Evolutionary conservation across 2,888 invertebrate species (phyloP).

Genomic region (Acanthococcus lagerstroemiae): DNA sequence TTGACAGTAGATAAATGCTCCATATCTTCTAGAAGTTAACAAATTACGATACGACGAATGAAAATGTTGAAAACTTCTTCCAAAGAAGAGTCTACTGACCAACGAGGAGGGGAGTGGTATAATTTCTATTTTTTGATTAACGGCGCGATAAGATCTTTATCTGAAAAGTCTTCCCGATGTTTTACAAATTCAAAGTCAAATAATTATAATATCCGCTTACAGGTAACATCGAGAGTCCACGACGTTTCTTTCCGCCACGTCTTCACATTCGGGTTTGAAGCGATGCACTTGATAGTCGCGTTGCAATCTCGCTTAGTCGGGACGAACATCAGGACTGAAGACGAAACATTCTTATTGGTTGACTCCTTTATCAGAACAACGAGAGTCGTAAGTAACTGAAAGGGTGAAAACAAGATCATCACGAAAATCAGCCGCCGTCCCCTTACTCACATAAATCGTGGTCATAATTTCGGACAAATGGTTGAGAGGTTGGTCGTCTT

Average conservation of each 20-base stretch:
- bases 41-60: too few relatives aligned
- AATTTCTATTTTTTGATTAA: too few relatives aligned
- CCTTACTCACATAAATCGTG: slow-evolving; percentile 46
- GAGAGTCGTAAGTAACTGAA: neutral
- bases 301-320: slow-evolving; percentile 70
- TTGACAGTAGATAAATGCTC: too few relatives aligned
- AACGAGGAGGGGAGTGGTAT: too few relatives aligned
- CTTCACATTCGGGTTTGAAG: slow-evolving; percentile 60
- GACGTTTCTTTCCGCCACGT: slow-evolving; percentile 65
- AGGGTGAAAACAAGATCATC: neutral
- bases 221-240: slow-evolving; percentile 73
- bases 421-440: too few relatives aligned
- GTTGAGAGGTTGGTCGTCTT: slow-evolving; percentile 59
- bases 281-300: slow-evolving; percentile 66
- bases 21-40: too few relatives aligned
- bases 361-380: slow-evolving; percentile 61
- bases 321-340: slow-evolving; percentile 62
- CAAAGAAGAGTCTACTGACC: too few relatives aligned
- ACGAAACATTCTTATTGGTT: slow-evolving; percentile 68
- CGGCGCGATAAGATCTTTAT: too few relatives aligned
- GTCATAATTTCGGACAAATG: slow-evolving; percentile 41
- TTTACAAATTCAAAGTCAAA: neutral
- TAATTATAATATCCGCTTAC: slow-evolving; percentile 53
- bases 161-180: too few relatives aligned
- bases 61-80: too few relatives aligned